Evolutionary conservation across 1,140 invertebrate genomes (phyloP), one percentile per base, ranked within the genome.

Genomic region (Lasioglossum albipes): DNA sequence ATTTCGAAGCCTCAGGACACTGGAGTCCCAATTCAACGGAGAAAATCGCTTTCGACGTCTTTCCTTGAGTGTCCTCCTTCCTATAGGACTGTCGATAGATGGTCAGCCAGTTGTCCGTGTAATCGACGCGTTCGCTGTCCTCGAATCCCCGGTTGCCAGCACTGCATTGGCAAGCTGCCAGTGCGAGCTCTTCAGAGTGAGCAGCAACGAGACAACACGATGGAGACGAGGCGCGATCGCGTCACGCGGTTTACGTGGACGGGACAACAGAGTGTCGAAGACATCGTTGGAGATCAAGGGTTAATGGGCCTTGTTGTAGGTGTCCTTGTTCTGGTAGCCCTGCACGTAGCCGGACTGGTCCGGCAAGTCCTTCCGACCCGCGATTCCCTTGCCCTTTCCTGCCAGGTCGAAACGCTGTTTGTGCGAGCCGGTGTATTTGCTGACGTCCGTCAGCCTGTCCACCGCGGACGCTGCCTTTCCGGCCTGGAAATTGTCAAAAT

Each of bases 401-500:
- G 94, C 93, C 65, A 96, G 95, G 91, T 98, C 97, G 89, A 98
- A 98, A 49, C 98, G 95, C 84, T 98, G 96, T 89, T 97, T 98
- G 91, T 98, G 97, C 1, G 97, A 97, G 10, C 97, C 98, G 0
- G 97, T 98, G 93, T 98, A 99, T 91, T 97, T 98, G 76, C 95
- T 96, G 7, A 97, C 95, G 89, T 98, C 97, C 12, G 98, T 99
- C 82, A 99, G 90, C 73, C 98, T 94, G 76, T 97, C 97, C 3
- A 98, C 96, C 7, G 97, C 95, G 6, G 95, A 95, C 0, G 95
- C 95, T 45, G 94, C 93, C 31, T 96, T 96, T 80, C 96, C 96
- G 42, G 94, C 93, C 91, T 96, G 91, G 93, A 79, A 84, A 74
- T 59, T 2, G 18, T 57, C 5, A 20, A 49, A 49, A 49, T 49